Conservation (phyloP, 2,113 vertebrate genomes). For the Corydoras sp. region DNA sequence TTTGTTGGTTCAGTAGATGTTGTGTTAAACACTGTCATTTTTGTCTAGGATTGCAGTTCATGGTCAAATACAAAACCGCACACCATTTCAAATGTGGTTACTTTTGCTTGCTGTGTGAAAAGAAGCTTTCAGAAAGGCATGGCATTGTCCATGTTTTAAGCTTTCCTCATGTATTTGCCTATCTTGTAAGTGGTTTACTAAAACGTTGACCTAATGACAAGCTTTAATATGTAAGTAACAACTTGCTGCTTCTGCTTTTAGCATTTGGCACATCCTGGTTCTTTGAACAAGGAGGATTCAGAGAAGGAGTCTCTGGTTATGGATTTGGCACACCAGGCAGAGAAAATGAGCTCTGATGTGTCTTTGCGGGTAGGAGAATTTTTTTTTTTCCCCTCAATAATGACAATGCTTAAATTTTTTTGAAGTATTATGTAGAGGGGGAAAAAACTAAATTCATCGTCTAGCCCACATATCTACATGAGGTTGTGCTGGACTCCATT, state of each 20-base stretch:
- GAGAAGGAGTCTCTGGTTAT: conserved; percentile 2
- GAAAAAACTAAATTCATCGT: too few species aligned
- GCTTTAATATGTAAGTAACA: neutral
- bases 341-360: neutral
- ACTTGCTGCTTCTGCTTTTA: neutral
- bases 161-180: neutral
- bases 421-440: too few species aligned
- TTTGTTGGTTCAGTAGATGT: too few species aligned
- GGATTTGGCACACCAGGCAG: conserved; percentile 26
- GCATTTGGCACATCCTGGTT: conserved; percentile 27
- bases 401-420: too few species aligned
- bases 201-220: neutral
- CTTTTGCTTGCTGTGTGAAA: conserved; percentile 28
- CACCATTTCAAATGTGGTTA: conserved; percentile 8
- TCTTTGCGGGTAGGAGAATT: conserved; percentile 12
- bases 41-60: conserved; percentile 24
- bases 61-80: conserved; percentile 19
- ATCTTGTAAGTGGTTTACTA: conserved; percentile 25
- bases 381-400: too few species aligned
- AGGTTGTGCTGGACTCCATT: too few species aligned
- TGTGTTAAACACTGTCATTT: neutral
- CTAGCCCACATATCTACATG: too few species aligned
- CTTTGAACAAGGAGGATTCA: conserved; percentile 11
- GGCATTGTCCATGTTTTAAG: conserved; percentile 23
- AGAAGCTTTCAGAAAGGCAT: conserved; percentile 19